phyloP scores from a whole-genome alignment of 2,888 invertebrate species.

The Drosophila mettleri region DNA sequence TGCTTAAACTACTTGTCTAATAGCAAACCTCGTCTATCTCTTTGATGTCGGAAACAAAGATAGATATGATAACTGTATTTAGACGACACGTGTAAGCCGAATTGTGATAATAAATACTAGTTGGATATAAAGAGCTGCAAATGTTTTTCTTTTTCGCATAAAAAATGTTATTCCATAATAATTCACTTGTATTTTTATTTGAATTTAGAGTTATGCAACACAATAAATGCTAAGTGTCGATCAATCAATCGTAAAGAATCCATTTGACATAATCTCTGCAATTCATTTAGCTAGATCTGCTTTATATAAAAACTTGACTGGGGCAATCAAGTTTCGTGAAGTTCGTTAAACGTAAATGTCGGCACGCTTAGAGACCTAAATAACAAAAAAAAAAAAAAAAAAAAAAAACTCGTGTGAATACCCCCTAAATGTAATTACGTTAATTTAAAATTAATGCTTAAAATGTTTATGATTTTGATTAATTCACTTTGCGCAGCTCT shows the following conservation, averaged over 20 bases:
- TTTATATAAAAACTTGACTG: constrained; percentile 7
- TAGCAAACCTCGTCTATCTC: constrained; percentile 13
- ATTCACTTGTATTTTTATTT: not conserved
- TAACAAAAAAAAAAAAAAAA: not conserved
- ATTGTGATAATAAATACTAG: not conserved
- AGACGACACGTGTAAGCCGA: constrained; percentile 30
- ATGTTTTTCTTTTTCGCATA: not conserved
- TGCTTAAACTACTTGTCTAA: constrained; percentile 44
- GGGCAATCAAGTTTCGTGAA: constrained; percentile 8
- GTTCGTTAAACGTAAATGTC: constrained; percentile 7
- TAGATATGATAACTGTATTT: constrained; percentile 14
- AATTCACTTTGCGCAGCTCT: not conserved
- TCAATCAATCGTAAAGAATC: not conserved
- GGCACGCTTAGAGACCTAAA: not conserved
- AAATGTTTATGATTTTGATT: not conserved
- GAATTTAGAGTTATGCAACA: constrained; percentile 7
- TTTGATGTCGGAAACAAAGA: constrained; percentile 8
- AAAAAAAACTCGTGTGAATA: constrained; percentile 22
- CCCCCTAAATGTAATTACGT: constrained; percentile 13
- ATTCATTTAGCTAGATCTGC: not conserved
- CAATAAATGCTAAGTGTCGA: not conserved
- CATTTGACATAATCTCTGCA: not conserved
- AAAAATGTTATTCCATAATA: constrained; percentile 2
- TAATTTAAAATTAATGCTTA: not conserved
- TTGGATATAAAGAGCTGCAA: not conserved